Evolutionary conservation across 2,113 vertebrate genomes (phyloP).

Genomic region (Prunella himalayana): DNA sequence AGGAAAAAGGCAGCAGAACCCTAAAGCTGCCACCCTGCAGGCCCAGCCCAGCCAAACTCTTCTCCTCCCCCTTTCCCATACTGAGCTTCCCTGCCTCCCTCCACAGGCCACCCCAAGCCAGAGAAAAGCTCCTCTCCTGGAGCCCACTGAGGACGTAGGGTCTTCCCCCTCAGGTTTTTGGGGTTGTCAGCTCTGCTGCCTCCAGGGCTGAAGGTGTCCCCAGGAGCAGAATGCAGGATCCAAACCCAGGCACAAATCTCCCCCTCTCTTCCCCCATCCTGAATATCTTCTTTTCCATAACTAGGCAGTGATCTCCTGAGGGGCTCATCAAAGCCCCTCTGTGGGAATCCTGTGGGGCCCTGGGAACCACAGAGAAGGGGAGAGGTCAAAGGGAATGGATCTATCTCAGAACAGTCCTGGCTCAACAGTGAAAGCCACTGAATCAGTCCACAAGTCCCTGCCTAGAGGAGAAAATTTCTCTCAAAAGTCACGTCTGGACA

Average conservation of each 20-base stretch:
- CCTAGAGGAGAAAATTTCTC: neutral
- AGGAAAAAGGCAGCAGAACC: neutral
- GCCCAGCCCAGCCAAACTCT: neutral
- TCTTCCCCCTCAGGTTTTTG: neutral
- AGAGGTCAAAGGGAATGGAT: neutral
- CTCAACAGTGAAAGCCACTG: neutral
- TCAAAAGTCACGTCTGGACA: neutral
- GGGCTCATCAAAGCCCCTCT: neutral
- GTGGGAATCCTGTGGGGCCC: accelerated
- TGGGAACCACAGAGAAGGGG: neutral
- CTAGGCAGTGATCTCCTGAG: neutral
- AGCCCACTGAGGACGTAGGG: accelerated
- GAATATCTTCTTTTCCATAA: neutral
- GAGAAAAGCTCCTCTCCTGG: neutral
- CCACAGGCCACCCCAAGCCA: neutral
- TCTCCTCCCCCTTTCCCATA: neutral
- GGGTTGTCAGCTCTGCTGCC: neutral
- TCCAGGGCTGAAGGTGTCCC: neutral
- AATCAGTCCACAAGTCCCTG: neutral
- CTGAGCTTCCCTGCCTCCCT: neutral
- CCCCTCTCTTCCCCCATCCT: neutral
- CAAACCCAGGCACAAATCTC: neutral
- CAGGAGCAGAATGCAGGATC: neutral
- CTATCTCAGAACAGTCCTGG: neutral
- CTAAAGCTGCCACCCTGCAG: neutral